Base-by-base conservation (phyloP, 2,113 vertebrate genomes). In the Heterocephalus glaber region DNA sequence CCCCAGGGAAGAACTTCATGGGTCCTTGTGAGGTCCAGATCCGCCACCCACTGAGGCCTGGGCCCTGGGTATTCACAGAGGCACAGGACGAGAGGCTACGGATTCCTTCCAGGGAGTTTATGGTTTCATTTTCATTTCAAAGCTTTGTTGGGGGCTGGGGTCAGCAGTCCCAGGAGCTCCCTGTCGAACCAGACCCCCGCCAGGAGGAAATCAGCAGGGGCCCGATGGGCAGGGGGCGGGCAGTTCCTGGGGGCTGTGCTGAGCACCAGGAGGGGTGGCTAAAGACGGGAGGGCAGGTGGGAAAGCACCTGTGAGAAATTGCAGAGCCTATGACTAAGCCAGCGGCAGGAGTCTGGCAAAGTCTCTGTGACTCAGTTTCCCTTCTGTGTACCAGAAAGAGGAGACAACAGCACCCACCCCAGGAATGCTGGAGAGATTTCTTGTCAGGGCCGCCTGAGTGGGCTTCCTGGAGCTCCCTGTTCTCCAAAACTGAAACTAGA, bases 121-220 rank as follows among this genome's bases (percentile, higher is more conserved):
- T 90, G 92, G 88, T 92, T 93, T 76, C 66, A 74, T 95, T 91
- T 96, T 82, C 95, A 97, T 86, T 95, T 95, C 90, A 95, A 95
- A 95, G 83, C 49, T 4, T 49, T 90, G 47, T 56, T 68, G 47
- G 20, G 63, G 83, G 33, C 35, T 35, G 63, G 20, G 38, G 3
- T 47, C 41, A n/a, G 65, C 1, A 4, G 52, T 2, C 54, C 35
- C 2, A 28, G 44, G 41, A 38, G 86, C 5, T n/a, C 4, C 5
- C 47, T 26, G 16, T 12, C 38, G n/a, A 20, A 1, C 26, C 2
- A 20, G 16, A 58, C 56, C 2, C 11, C 10, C 52, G 28, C 10
- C 4, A 1, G 26, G 24, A 47, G 49, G 49, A 91, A 72, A 38
- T 35, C 68, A 24, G 68, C 9, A 13, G 72, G 74, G 44, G 44